These are phyloP conservation scores for Orius insidiosus DNA, from an alignment of 1,140 invertebrate species.

Conservation along the genomic window DNA sequence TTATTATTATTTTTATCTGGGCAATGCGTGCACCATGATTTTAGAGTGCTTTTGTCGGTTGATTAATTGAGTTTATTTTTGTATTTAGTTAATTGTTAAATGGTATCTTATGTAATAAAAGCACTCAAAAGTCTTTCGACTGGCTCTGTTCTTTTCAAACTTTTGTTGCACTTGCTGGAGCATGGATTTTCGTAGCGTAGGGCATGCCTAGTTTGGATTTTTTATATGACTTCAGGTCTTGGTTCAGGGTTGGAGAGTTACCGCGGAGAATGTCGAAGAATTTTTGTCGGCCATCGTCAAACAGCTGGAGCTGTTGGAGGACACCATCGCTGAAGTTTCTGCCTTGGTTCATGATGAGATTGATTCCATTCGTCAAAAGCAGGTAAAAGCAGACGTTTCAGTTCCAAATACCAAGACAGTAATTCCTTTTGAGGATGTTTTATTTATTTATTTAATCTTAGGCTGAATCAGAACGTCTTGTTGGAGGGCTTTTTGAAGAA, in stretches of 20 bases:
- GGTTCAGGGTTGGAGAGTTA: conserved; percentile 53
- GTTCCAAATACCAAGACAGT: background rate
- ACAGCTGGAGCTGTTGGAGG: conserved; percentile 41
- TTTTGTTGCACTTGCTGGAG: background rate
- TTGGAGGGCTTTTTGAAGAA: conserved; percentile 39
- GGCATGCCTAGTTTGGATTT: background rate
- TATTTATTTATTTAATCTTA: conserved; percentile 18
- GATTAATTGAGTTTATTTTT: background rate
- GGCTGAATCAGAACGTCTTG: conserved; percentile 34
- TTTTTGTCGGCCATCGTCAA: conserved; percentile 39
- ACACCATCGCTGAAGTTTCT: conserved; percentile 39
- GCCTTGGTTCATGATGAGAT: conserved; percentile 35
- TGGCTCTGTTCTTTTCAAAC: background rate
- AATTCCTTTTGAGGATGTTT: background rate
- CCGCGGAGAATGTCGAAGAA: conserved; percentile 37
- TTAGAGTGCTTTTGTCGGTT: background rate
- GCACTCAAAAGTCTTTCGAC: too few relatives aligned
- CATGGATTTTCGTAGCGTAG: background rate
- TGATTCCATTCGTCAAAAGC: conserved; percentile 24
- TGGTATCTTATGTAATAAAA: background rate
- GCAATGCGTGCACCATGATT: background rate
- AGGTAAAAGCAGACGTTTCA: too few relatives aligned
- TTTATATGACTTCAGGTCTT: conserved; percentile 33
- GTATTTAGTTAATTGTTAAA: background rate
- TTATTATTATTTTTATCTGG: background rate